Conservation (phyloP, 2,888 invertebrate species). For the Polydrusus tereticollis region DNA sequence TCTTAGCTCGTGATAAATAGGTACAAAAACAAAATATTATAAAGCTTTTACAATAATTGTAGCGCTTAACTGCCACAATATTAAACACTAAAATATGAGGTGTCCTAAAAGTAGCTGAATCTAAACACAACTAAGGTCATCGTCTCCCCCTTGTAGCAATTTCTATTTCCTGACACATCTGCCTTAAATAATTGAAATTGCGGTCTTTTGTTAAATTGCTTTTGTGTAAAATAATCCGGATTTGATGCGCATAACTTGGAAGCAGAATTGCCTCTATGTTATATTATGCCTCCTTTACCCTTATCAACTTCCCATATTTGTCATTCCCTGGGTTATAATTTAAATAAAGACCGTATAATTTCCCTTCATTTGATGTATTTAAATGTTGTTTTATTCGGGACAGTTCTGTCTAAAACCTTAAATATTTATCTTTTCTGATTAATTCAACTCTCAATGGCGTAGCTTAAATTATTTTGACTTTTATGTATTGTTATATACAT, state of each 20-base stretch:
- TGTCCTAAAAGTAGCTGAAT: background rate
- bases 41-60: background rate
- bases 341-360: slow-evolving; percentile 27
- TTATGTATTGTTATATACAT: too few relatives aligned
- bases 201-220: slow-evolving; percentile 57
- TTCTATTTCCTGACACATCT: slow-evolving; percentile 52
- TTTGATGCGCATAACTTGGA: slow-evolving; percentile 57
- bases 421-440: slow-evolving; percentile 5
- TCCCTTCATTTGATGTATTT: slow-evolving; percentile 28
- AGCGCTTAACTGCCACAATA: background rate
- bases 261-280: slow-evolving; percentile 37
- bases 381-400: slow-evolving; percentile 21
- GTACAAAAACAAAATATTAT: too few relatives aligned
- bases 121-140: slow-evolving; percentile 7
- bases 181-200: slow-evolving; percentile 58
- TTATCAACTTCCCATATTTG: slow-evolving; percentile 44
- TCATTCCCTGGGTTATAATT: slow-evolving; percentile 35
- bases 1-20: too few relatives aligned
- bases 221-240: slow-evolving; percentile 60
- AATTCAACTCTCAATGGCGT: too few relatives aligned
- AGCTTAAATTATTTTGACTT: too few relatives aligned
- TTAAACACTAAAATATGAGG: background rate
- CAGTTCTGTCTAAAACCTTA: slow-evolving; percentile 12
- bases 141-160: slow-evolving; percentile 12
- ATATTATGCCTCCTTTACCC: slow-evolving; percentile 46